Evolutionary conservation across 2,113 vertebrate species (phyloP).

Genomic region (Labeo rohita): DNA sequence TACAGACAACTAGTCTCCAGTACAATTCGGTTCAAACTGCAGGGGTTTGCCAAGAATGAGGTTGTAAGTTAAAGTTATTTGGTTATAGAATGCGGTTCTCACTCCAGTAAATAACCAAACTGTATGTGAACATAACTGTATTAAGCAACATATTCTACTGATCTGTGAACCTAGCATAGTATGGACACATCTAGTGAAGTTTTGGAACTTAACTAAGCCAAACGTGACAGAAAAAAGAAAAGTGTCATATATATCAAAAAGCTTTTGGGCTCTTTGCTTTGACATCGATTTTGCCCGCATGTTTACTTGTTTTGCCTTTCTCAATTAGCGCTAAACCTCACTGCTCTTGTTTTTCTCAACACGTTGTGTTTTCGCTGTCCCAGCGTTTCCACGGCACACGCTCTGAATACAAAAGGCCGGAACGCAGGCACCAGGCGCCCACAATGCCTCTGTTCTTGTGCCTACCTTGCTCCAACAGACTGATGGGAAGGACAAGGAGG

Average conservation of each 20-base stretch:
- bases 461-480: constrained; percentile 23
- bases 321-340: constrained; percentile 53
- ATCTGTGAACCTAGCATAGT: background rate
- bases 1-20: background rate
- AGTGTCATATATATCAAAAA: background rate
- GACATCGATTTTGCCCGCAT: constrained; percentile 42
- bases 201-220: background rate
- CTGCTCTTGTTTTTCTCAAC: constrained; percentile 49
- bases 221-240: background rate
- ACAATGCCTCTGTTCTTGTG: constrained; percentile 50
- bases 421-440: constrained; percentile 14
- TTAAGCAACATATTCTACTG: background rate
- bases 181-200: background rate
- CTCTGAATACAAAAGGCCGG: constrained; percentile 63
- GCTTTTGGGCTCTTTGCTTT: background rate
- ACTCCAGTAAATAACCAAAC: background rate
- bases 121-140: background rate
- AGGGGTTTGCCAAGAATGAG: background rate
- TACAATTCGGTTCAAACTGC: background rate
- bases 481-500: constrained; percentile 67
- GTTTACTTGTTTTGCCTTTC: constrained; percentile 59
- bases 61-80: background rate
- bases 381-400: constrained; percentile 57
- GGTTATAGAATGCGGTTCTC: background rate
- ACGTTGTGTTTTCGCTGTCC: constrained; percentile 51